Percentiles rank a stretch among this genome's conserved stretches.
These are phyloP conservation scores for Doris montereyensis DNA, from an alignment of 2,888 invertebrate species.

Conservation along the genomic window DNA sequence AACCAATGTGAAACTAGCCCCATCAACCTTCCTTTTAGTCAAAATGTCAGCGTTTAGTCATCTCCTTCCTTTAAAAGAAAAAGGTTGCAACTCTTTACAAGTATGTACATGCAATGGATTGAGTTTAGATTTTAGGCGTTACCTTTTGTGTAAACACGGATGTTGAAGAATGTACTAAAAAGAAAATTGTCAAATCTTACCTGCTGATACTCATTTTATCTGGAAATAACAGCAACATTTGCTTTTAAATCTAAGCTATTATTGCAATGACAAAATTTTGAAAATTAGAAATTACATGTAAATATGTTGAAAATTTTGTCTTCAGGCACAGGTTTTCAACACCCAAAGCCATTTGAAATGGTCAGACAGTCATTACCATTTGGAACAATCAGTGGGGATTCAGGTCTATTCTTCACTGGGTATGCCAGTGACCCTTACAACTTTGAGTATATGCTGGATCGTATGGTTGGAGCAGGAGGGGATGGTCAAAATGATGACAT, in stretches of 20 bases:
- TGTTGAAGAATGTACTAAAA: too few relatives aligned
- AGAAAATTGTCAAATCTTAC: too few relatives aligned
- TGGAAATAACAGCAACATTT: not conserved
- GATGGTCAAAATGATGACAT: slow-evolving; percentile 69
- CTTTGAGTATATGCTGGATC: slow-evolving; percentile 71
- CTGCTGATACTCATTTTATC: not conserved
- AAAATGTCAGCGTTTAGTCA: too few relatives aligned
- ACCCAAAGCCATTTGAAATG: slow-evolving; percentile 68
- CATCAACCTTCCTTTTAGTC: too few relatives aligned
- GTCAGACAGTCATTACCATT: slow-evolving; percentile 73
- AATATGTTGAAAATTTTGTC: slow-evolving; percentile 16
- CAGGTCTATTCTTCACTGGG: slow-evolving; percentile 72
- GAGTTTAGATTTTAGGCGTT: too few relatives aligned
- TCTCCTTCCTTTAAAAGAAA: too few relatives aligned
- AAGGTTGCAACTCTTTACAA: too few relatives aligned
- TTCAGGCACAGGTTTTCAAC: slow-evolving; percentile 63
- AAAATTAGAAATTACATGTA: not conserved
- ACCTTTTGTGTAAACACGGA: too few relatives aligned
- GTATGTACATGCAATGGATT: too few relatives aligned
- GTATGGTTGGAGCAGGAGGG: slow-evolving; percentile 70
- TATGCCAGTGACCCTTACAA: slow-evolving; percentile 68
- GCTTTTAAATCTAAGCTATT: not conserved
- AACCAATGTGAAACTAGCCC: too few relatives aligned
- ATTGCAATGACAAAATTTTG: not conserved
- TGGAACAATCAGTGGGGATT: slow-evolving; percentile 64